phyloP scores from a whole-genome alignment of 2,797 vertebrate species.

The Nannoperca australis region DNA sequence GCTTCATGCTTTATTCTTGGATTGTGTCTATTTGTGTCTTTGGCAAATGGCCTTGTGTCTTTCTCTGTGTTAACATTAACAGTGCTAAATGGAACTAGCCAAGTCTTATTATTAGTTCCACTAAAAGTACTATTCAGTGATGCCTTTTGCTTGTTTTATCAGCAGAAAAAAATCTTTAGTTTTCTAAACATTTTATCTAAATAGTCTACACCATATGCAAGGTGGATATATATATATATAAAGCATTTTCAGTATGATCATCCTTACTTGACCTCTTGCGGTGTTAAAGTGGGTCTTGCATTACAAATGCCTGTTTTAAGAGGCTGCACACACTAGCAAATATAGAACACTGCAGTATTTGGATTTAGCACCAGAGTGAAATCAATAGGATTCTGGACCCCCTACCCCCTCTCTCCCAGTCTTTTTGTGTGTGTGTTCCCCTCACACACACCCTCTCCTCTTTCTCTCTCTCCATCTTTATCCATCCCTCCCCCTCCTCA shows the following conservation, averaged over 20 bases:
- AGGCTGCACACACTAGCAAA: conserved; percentile 56
- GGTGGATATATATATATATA: conserved; percentile 10
- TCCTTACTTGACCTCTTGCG: conserved; percentile 40
- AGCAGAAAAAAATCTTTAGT: conserved; percentile 3
- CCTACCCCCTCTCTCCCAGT: conserved; percentile 37
- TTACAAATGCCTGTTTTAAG: conserved; percentile 55
- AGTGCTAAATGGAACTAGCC: conserved; percentile 36
- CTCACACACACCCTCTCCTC: conserved; percentile 23
- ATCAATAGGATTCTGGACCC: conserved; percentile 72
- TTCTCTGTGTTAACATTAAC: conserved; percentile 54
- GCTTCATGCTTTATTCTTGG: conserved; percentile 46
- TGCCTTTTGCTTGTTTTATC: conserved; percentile 29
- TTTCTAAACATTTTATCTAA: conserved; percentile 6
- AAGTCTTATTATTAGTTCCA: conserved; percentile 59
- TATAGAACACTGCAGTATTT: conserved; percentile 71
- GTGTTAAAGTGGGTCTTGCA: conserved; percentile 46
- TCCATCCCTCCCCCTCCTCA: conserved; percentile 36
- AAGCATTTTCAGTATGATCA: conserved; percentile 10
- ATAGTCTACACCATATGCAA: conserved; percentile 15
- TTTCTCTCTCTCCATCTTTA: conserved; percentile 45
- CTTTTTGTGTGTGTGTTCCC: conserved; percentile 41
- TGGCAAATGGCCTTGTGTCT: conserved; percentile 48
- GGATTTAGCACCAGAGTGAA: conserved; percentile 65
- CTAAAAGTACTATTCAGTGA: conserved; percentile 34
- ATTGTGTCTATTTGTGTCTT: conserved; percentile 52